These are phyloP conservation scores for Campoplex capitator DNA, from an alignment of 2,888 invertebrate species.

Conservation along the genomic window DNA sequence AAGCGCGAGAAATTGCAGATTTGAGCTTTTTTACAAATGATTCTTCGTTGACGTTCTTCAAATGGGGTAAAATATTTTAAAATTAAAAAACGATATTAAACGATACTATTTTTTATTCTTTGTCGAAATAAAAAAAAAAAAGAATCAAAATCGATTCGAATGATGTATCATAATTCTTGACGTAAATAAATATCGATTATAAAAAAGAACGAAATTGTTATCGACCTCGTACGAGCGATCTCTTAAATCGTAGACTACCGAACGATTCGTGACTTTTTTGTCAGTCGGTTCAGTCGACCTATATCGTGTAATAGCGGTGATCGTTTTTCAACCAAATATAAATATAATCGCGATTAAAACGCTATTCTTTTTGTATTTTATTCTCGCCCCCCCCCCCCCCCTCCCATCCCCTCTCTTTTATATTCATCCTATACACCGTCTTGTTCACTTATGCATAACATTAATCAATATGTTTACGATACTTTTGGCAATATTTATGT, in stretches of 20 bases:
- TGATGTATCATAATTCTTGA: not conserved
- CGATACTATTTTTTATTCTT: not conserved
- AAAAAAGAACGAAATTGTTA: slow-evolving; percentile 8
- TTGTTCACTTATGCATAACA: slow-evolving; percentile 68
- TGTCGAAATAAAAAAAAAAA: not conserved
- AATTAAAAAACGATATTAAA: no score
- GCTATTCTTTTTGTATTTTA: slow-evolving; percentile 48
- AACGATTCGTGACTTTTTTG: slow-evolving; percentile 37
- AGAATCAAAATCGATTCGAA: not conserved
- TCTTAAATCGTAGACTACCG: slow-evolving; percentile 26
- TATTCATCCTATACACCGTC: slow-evolving; percentile 62
- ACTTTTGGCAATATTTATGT: slow-evolving; percentile 69
- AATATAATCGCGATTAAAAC: slow-evolving; percentile 52
- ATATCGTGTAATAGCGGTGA: slow-evolving; percentile 61
- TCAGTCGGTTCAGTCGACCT: not conserved
- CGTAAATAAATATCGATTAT: not conserved
- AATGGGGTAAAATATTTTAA: no score
- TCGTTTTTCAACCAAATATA: slow-evolving; percentile 63
- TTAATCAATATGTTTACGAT: slow-evolving; percentile 72
- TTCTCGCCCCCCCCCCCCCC: not conserved
- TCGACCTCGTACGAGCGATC: slow-evolving; percentile 58
- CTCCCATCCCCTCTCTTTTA: not conserved
- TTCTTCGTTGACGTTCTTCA: no score
- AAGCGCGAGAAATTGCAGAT: no score
- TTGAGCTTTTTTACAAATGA: no score